Percentiles rank a stretch among this genome's conserved stretches.
phyloP scores from a whole-genome alignment of 2,888 invertebrate species.

The Altica lythri region DNA sequence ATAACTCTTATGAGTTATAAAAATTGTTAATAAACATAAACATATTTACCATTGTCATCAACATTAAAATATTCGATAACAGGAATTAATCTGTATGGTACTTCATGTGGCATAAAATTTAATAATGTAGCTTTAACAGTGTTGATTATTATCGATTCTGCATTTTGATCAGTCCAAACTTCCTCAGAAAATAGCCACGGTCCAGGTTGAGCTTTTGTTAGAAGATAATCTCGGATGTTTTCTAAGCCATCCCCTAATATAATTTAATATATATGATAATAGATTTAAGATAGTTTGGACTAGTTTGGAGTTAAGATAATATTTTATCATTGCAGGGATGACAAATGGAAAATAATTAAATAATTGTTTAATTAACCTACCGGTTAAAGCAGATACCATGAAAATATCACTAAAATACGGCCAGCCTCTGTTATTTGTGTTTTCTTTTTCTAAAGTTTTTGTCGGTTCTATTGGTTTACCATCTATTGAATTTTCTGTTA shows the following conservation, averaged over 20 bases:
- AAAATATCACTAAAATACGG: constrained; percentile 86
- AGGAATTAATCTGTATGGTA: constrained; percentile 78
- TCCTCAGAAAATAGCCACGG: constrained; percentile 71
- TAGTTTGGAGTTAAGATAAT: no score
- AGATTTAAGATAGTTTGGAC: constrained; percentile 1
- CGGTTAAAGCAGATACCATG: constrained; percentile 84
- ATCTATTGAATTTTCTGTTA: constrained; percentile 65
- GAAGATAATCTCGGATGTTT: constrained; percentile 64
- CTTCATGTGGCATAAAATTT: constrained; percentile 81
- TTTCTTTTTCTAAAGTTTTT: constrained; percentile 31
- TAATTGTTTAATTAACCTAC: no score
- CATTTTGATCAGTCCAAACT: constrained; percentile 74
- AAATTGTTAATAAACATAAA: no score
- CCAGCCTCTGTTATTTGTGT: constrained; percentile 61
- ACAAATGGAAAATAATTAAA: no score
- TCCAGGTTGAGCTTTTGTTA: constrained; percentile 67
- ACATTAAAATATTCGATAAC: constrained; percentile 70
- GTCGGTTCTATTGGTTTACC: constrained; percentile 46
- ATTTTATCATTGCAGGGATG: no score
- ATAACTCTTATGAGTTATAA: no score
- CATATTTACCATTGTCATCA: constrained; percentile 60
- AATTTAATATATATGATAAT: background rate
- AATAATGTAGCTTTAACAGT: constrained; percentile 83
- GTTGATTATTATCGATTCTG: constrained; percentile 70
- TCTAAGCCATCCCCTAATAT: constrained; percentile 50